Evolutionary conservation across 2,797 vertebrate genomes (phyloP).

Genomic region (Nyctibius grandis): DNA sequence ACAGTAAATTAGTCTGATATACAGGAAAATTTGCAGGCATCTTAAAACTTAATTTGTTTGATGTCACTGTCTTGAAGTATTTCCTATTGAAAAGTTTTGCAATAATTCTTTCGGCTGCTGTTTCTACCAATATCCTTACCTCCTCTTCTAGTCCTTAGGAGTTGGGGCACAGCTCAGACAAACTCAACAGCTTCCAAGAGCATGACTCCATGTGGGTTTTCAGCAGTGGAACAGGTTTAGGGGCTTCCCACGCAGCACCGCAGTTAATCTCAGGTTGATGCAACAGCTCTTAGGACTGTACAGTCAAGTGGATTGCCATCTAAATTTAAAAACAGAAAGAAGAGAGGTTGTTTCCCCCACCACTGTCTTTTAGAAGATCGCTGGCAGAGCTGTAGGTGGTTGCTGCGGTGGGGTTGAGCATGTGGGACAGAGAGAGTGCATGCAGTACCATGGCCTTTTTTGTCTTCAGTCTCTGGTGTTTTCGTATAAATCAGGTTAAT

Average conservation of each 20-base stretch:
- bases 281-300: not conserved
- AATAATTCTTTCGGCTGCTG: not conserved
- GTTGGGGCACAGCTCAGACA: accelerated
- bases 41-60: not conserved
- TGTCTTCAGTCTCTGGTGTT: not conserved
- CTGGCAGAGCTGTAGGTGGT: not conserved
- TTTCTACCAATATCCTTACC: not conserved
- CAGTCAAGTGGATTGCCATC: not conserved
- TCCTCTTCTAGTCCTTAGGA: not conserved
- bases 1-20: not conserved
- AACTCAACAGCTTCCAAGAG: not conserved
- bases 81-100: not conserved
- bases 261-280: not conserved
- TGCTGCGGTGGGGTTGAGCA: not conserved
- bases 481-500: not conserved
- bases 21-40: not conserved
- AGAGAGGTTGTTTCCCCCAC: not conserved
- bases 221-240: not conserved
- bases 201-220: not conserved
- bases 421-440: not conserved
- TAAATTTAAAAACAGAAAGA: not conserved
- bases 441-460: not conserved
- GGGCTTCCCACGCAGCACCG: not conserved
- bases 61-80: not conserved
- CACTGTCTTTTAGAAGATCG: not conserved